Evolutionary conservation across 2,888 invertebrate species (phyloP).

Genomic region (Metalampra italica): DNA sequence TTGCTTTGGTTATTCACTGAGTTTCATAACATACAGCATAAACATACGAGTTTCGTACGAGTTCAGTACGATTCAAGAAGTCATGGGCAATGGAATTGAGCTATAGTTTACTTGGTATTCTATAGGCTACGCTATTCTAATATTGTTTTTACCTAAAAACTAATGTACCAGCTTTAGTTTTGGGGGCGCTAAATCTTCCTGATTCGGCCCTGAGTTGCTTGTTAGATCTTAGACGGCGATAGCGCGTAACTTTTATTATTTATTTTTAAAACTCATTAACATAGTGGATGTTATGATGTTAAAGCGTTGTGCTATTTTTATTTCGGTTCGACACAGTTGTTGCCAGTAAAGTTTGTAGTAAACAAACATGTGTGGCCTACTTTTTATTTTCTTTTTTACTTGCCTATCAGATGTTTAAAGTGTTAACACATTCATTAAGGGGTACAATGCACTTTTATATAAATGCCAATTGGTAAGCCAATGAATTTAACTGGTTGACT

Average conservation of each 20-base stretch:
- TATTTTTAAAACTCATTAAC: constrained; percentile 4
- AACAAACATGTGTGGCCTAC: constrained; percentile 31
- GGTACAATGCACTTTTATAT: neutral
- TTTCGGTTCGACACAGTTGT: constrained; percentile 14
- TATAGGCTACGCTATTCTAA: too few relatives aligned
- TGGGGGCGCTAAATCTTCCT: neutral
- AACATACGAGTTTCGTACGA: neutral
- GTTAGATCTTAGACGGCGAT: neutral
- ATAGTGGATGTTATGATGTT: neutral
- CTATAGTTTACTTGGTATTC: too few relatives aligned
- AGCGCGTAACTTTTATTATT: neutral
- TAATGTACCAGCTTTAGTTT: neutral
- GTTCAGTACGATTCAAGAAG: too few relatives aligned
- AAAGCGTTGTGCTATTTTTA: constrained; percentile 4
- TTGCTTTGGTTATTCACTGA: too few relatives aligned
- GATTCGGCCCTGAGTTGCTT: neutral
- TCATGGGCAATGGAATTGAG: too few relatives aligned
- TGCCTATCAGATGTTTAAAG: neutral
- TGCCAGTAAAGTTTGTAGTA: constrained; percentile 29
- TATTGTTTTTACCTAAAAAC: too few relatives aligned
- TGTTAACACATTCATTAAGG: neutral
- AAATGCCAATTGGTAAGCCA: too few relatives aligned
- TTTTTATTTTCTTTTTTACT: constrained; percentile 14
- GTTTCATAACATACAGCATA: too few relatives aligned
- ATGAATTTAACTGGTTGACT: too few relatives aligned